These are phyloP conservation scores for Petroica traversi DNA, from an alignment of 2,113 vertebrate species.

Conservation along the genomic window DNA sequence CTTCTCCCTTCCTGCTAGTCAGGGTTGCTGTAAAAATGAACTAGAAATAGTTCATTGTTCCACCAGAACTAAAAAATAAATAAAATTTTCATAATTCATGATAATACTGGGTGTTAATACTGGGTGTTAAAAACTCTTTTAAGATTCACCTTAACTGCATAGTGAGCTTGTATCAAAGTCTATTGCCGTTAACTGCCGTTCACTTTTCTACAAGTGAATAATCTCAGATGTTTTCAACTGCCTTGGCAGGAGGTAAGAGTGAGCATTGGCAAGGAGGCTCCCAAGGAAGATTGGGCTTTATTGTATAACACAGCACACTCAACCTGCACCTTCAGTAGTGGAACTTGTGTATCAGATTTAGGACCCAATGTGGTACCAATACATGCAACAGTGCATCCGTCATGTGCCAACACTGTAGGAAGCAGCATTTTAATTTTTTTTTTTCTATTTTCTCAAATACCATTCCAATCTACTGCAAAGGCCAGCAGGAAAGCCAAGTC, in stretches of 20 bases:
- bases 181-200: not conserved
- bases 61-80: not conserved
- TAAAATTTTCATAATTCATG: not conserved
- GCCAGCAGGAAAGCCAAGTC: not conserved
- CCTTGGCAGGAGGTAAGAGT: conserved; percentile 62
- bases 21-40: not conserved
- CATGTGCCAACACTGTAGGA: not conserved
- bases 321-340: not conserved
- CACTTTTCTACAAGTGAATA: not conserved
- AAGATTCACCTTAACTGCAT: not conserved
- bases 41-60: not conserved
- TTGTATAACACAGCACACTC: conserved; percentile 13
- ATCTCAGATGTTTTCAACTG: not conserved
- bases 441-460: not conserved
- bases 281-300: conserved; percentile 47
- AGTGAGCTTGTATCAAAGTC: not conserved
- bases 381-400: fast-evolving
- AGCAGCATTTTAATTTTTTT: fast-evolving
- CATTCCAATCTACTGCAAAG: not conserved
- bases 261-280: conserved; percentile 61
- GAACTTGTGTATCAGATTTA: not conserved
- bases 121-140: not conserved
- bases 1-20: not conserved
- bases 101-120: too few relatives aligned
- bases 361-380: not conserved